A percentile compares a stretch with the other conserved stretches of the same genome.
Conservation (phyloP, 2,113 vertebrate species). For the Piprites chloris region DNA sequence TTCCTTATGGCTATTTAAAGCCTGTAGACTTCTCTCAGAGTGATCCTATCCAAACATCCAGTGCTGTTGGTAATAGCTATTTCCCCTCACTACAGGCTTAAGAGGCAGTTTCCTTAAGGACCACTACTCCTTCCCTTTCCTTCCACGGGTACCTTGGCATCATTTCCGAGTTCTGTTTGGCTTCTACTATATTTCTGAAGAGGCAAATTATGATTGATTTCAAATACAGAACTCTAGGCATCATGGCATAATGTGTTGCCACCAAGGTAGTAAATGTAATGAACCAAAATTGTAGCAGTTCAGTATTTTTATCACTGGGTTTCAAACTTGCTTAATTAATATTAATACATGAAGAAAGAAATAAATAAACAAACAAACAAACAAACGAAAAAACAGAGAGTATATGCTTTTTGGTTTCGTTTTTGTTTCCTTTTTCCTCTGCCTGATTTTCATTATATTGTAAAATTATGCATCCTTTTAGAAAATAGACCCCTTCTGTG, state of each 20-base stretch:
- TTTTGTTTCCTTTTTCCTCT: background rate
- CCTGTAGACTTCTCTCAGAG: background rate
- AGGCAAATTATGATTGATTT: background rate
- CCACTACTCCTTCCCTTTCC: background rate
- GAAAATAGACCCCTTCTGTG: background rate
- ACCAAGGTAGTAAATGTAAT: background rate
- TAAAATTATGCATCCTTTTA: background rate
- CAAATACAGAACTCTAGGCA: background rate
- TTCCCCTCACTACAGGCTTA: background rate
- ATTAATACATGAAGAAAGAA: background rate
- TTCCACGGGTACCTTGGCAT: background rate
- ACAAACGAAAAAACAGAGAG: background rate
- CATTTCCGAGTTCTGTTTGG: background rate
- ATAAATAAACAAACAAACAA: no score
- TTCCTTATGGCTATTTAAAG: background rate
- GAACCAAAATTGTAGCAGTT: background rate
- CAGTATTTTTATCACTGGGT: background rate
- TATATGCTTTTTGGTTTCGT: accelerated
- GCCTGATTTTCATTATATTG: background rate
- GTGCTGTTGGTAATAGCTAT: background rate
- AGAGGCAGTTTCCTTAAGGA: background rate
- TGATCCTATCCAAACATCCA: background rate
- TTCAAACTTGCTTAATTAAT: background rate
- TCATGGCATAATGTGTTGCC: background rate
- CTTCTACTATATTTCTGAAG: background rate